Evolutionary conservation across 1,140 invertebrate genomes (phyloP).

Genomic region (Artemia franciscana): DNA sequence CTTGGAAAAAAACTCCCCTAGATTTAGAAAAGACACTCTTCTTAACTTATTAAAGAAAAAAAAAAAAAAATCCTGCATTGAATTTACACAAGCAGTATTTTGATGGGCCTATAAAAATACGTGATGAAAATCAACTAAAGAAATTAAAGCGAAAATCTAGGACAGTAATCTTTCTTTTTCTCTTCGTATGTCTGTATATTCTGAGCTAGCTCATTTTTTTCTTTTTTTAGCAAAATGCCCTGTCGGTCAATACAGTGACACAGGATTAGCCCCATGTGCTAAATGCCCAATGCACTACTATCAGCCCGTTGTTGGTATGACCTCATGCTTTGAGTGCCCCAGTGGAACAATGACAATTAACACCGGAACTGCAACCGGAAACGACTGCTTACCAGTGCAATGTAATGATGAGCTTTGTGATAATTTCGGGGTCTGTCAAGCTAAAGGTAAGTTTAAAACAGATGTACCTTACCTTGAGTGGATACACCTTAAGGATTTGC

Average conservation of each 20-base stretch:
- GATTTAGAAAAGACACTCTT: too few relatives aligned
- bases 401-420: conserved; percentile 68
- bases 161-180: not conserved
- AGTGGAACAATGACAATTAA: conserved; percentile 56
- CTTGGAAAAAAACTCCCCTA: too few relatives aligned
- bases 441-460: conserved; percentile 36
- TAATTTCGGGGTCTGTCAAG: conserved; percentile 73
- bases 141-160: conserved; percentile 1
- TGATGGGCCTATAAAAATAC: too few relatives aligned
- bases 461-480: too few relatives aligned
- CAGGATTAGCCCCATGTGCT: conserved; percentile 80
- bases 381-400: conserved; percentile 60
- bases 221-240: conserved; percentile 43
- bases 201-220: conserved; percentile 1
- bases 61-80: too few relatives aligned
- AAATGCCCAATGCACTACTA: conserved; percentile 81
- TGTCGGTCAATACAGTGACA: conserved; percentile 79
- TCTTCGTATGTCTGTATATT: not conserved
- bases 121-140: too few relatives aligned
- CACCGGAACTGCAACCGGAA: conserved; percentile 42
- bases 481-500: too few relatives aligned
- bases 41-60: too few relatives aligned
- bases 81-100: too few relatives aligned
- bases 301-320: conserved; percentile 56
- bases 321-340: conserved; percentile 60